Base-by-base conservation (phyloP, 2,797 vertebrate genomes). In the Nannoperca australis region DNA sequence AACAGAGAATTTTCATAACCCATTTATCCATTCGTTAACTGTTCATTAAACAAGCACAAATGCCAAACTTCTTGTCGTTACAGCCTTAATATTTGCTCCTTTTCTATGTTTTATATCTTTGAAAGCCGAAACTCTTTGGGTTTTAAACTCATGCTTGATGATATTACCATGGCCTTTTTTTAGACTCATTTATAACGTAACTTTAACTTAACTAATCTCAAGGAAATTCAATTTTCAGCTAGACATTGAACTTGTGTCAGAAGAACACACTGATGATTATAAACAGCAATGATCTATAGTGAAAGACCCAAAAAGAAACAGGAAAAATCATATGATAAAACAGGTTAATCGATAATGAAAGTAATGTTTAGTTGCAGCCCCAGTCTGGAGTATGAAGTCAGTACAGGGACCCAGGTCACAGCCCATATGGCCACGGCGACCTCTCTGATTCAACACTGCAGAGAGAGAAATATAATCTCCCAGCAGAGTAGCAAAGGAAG, bases 401-500 rank as follows among this genome's bases (percentile, higher is more conserved):
- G 61, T 2, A 32, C 51, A 78, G 66, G 78, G 75, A 77, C 81
- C 20, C 79, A 44, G 78, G 83, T 86, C 71, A 73, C 44, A 47
- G 56, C 70, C 75, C 67, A 79, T 71, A 70, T 84, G 78, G 89
- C 82, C 81, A 58, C 17, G 0, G 22, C 70, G 56, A 79, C 83
- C 82, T 83, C 68, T 64, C 61, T 45, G 84, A 45, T 44, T 79
- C 73, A 53, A 2, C 4, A 9, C 79, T 74, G 77, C 82, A 51
- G 58, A 63, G 63, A 80, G 58, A 90, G 89, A 91, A 92, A 94
- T 68, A 81, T 79, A 89, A 92, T 88, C 87, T 86, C 69, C 66
- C 78, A 74, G 65, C 80, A 80, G 86, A 88, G 87, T 79, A 65
- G 78, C 81, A 85, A 74, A 89, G 91, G 92, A 93, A 93, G 91